Evolutionary conservation across 1,140 invertebrate genomes (phyloP), one percentile per base, ranked within the genome.

Genomic region (Helicoverpa zea): DNA sequence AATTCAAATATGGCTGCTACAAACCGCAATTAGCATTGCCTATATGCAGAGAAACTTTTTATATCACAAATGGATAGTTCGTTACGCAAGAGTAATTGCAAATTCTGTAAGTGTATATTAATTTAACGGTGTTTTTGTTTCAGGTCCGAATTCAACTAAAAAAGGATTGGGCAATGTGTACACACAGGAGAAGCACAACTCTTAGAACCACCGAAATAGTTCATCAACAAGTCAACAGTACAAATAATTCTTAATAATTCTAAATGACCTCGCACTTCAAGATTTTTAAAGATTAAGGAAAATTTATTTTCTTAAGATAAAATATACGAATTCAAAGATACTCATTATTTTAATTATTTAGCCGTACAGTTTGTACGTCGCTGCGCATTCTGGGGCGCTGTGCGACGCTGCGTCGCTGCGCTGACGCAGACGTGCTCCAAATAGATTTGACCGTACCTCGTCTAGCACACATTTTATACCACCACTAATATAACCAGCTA

Each of bases 1-100:
- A 92, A 92, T 92, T 90, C 89, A 90, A 90, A 92, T 92, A 89
- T 87, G 89, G 89, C 79, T 23, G 85, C 87, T 86, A 90, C 91
- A 90, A 90, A 94, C 89, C 91, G 88, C 90, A 92, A 94, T 92
- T 92, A 93, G 88, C 87, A 93, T 92, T 86, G 73, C 77, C 85
- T 82, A 80, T 85, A 84, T 47, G 86, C 56, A 77, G 80, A 81
- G 75, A 78, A 84, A 85, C 73, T 87, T 89, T 90, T 90, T 88
- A 83, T 88, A 86, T 85, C 79, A 81, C 76, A 81, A 81, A 78
- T 81, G 58, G 49, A 75, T 51, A 64, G 68, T 43, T 43, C 35
- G 35, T 85, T 87, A 85, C 75, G 83, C 68, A 85, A 89, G 23
- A 81, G 70, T 75, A 77, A 79, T 83, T 86, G 81, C 80, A 84